Base-by-base conservation (phyloP, 1,140 invertebrate genomes). In the Drosophila funebris region DNA sequence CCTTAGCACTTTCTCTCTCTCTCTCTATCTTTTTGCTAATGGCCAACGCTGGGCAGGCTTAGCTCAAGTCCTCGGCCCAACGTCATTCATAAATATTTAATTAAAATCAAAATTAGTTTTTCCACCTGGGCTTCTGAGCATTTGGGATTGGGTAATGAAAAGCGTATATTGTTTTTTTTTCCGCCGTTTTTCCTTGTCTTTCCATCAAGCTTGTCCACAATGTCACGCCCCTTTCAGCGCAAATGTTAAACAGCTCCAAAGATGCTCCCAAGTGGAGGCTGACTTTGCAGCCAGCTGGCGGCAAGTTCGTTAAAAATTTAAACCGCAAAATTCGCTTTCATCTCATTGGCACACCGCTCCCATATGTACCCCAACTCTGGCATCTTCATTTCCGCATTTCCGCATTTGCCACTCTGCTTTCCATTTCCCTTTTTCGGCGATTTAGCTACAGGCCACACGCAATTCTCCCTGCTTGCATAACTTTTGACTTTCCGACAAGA, bases 71-170 rank as follows among this genome's bases (percentile, higher is more conserved):
- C 56, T 39, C 0, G 44, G 66, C 33, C 39, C 41, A 39, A 33
- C 39, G 11, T 37, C 43, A 64, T 36, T 79, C 58, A 79, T 89
- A 77, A 84, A 89, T 89, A 80, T 89, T 88, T 89, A 89, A 88
- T 88, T 77, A 80, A 84, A 88, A 79, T 88, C 79, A 72, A 89
- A 88, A 88, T 89, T 84, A 89, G 64, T 76, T 88, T 87, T 77
- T 68, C 54, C 29, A 60, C 44, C 64, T 48, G 43, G 22, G 24
- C 22, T 37, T 24, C 16, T 8, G 61, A 50, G 20, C n/a, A 43
- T 27, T 52, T 44, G 22, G 31, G 24, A 27, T 53, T 61, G 54
- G 22, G 24, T 70, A 74, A 70, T 70, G 36, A 62, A 70, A 74
- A 74, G 57, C 64, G 41, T 46, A 37, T n/a, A n/a, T n/a, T n/a